Evolutionary conservation across 1,140 invertebrate genomes (phyloP).

Genomic region (Rhizoglyphus robini): DNA sequence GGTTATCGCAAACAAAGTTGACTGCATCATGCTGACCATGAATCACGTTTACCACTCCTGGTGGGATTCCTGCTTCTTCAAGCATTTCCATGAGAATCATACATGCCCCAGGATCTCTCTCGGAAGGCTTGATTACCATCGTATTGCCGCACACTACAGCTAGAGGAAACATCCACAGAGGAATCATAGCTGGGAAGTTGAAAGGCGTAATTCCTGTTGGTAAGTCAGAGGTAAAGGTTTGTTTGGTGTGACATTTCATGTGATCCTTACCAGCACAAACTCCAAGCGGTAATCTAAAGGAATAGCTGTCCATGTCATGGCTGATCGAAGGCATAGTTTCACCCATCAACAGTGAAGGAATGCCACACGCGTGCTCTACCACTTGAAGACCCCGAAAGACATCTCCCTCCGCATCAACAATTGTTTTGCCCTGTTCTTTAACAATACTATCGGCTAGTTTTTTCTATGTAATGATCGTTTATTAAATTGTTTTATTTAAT

Average conservation of each 20-base stretch:
- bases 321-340: constrained; percentile 80
- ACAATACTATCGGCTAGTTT: constrained; percentile 83
- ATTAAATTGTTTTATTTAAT: not conserved
- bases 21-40: constrained; percentile 87
- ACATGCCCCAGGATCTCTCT: constrained; percentile 88
- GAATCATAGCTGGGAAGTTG: constrained; percentile 99
- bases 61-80: constrained; percentile 76
- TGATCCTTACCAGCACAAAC: constrained; percentile 71
- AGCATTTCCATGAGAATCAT: constrained; percentile 84
- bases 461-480: constrained; percentile 44
- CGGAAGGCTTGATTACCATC: constrained; percentile 68
- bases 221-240: no score
- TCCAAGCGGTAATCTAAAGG: constrained; percentile 75
- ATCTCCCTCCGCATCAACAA: constrained; percentile 93
- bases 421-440: constrained; percentile 91
- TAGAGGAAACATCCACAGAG: constrained; percentile 95
- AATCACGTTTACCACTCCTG: constrained; percentile 87
- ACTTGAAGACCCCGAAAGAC: constrained; percentile 93
- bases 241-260: not conserved
- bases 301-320: constrained; percentile 82
- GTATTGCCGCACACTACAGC: constrained; percentile 78
- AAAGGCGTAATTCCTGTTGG: constrained; percentile 52
- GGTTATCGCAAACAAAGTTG: constrained; percentile 90
- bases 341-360: constrained; percentile 77
- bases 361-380: constrained; percentile 87